Evolutionary conservation across 2,888 invertebrate genomes (phyloP), one percentile per base, ranked within the genome.

Genomic region (Drosophila diplacantha): DNA sequence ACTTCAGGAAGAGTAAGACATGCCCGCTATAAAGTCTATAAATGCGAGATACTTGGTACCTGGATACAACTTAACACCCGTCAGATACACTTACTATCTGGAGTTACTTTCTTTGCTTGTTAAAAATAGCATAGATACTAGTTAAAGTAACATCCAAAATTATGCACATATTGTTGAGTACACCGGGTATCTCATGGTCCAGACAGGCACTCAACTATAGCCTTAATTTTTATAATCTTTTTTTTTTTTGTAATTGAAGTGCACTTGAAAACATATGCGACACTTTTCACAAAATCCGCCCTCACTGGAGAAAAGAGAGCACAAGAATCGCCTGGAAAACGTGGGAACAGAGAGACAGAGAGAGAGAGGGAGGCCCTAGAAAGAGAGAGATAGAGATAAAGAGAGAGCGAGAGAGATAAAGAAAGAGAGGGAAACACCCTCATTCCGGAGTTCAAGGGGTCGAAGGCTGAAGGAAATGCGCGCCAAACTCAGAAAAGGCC

Each of bases 191-290:
- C 0, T 31, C 31, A 46, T 31, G 20, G 44, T 31, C 18, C 18
- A 11, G 26, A 29, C 12, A 29, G 29, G 0, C 18, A 39, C 39
- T 22, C 38, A 7, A 38, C 16, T 12, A 16, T 16, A 8, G 8
- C 12, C 5, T 18, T 37, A 16, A 18, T 18, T 35, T 24, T 24
- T 24, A 2, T 39, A 5, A 5, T 9, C 11, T 9, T 31, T 38
- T 32, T 35, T 44, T 32, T 44, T 35, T 47, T 47, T 63, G 71
- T 74, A 85, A 83, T 83, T 85, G 64, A 78, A 85, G 81, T 74
- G 80, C 76, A 85, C 84, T 84, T 78, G 85, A 84, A 81, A 85
- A 78, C 81, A 82, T 63, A 78, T 80, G 83, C 83, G 83, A 78
- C 78, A 82, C 83, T 80, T 80, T 80, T 71, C 66, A 57, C 43